Base-by-base conservation (phyloP, 2,888 invertebrate species). In the Aspidapion aeneum region DNA sequence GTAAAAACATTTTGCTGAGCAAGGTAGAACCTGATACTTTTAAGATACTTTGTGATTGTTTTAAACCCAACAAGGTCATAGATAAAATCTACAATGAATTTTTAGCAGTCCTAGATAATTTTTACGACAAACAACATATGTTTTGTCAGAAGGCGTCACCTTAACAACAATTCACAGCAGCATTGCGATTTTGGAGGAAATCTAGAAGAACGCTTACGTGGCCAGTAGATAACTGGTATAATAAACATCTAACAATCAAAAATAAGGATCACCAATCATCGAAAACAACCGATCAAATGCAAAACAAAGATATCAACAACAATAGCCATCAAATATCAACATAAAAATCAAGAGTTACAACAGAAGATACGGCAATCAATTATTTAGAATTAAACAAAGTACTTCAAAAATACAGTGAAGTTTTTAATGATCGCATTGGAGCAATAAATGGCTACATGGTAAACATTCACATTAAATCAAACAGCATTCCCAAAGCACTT, bases 161-260 rank as follows among this genome's bases (percentile, higher is more conserved):
- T 52, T 52, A 3, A 16, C 54, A 7, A 49, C 62, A 66, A 61
- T 66, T 58, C 57, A 20, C 65, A 60, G 57, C 62, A 19, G 35
- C 18, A 50, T 35, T 66, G n/a, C 57, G 67, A 21, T 63, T 66
- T 35, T n/a, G n/a, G 50, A 63, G 63, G 20, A 62, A 66, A 51
- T 18, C 58, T 18, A 22, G 17, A 48, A 66, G 62, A n/a, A n/a
- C n/a, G n/a, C n/a, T n/a, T n/a, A n/a, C n/a, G n/a, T n/a, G n/a
- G n/a, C n/a, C n/a, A n/a, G n/a, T n/a, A n/a, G n/a, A n/a, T n/a
- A n/a, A n/a, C n/a, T n/a, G n/a, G n/a, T n/a, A n/a, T n/a, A n/a
- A n/a, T n/a, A n/a, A n/a, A n/a, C n/a, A n/a, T n/a, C n/a, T n/a
- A n/a, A n/a, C n/a, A n/a, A n/a, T n/a, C n/a, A n/a, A n/a, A n/a